A percentile compares a stretch with the other conserved stretches of the same genome.
phyloP scores from a whole-genome alignment of 2,797 vertebrate genomes.

The Esox masquinongy region DNA sequence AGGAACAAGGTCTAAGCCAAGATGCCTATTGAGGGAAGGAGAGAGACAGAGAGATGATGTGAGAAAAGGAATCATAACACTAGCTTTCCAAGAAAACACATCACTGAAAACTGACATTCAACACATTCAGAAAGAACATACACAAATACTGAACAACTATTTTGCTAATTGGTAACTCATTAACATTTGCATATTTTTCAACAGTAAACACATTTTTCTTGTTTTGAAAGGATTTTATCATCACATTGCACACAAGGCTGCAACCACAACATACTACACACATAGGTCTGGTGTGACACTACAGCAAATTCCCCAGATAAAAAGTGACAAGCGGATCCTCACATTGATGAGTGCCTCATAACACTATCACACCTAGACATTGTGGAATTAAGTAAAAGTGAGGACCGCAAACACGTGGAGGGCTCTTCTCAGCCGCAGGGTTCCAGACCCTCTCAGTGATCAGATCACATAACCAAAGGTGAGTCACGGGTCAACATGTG shows the following conservation, averaged over 20 bases:
- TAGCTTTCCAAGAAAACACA: not conserved
- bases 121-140: not conserved
- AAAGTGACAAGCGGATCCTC: not conserved
- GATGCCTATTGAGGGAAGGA: conserved; percentile 78
- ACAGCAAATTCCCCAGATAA: not conserved
- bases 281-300: not conserved
- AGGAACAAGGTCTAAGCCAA: conserved; percentile 95
- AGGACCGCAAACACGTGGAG: not conserved
- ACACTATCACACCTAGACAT: not conserved
- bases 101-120: not conserved
- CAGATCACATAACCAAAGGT: no score
- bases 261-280: not conserved
- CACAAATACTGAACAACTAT: not conserved
- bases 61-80: not conserved
- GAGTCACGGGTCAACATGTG: no score
- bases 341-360: conserved; percentile 2
- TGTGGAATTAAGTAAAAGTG: no score
- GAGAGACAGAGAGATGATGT: not conserved
- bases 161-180: not conserved
- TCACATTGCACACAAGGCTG: not conserved
- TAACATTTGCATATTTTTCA: not conserved
- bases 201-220: not conserved
- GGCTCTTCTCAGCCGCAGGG: not conserved
- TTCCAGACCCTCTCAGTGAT: not conserved
- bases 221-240: not conserved